Evolutionary conservation across 2,113 vertebrate genomes (phyloP), one percentile per base, ranked within the genome.

Genomic region (Bostrychus sinensis): DNA sequence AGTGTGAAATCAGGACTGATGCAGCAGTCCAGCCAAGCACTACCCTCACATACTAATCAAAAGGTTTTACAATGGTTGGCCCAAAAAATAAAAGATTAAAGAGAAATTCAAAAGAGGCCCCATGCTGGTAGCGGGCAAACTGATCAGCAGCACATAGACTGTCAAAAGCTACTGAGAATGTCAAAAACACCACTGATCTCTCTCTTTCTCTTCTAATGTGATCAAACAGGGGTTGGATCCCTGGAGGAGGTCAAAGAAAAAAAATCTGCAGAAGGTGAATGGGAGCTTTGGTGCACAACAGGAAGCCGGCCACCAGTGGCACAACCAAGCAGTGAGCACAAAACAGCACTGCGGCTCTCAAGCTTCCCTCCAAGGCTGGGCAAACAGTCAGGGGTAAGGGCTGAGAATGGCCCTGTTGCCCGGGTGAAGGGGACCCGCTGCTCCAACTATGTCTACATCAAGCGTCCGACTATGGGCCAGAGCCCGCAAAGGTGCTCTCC

Each of bases 401-500:
- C 78, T 77, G 92, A 95, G 83, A 94, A 80, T 72, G 92, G 86
- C 86, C 86, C 58, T 87, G 95, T 96, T 97, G 92, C 95, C 93
- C 89, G 80, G 94, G 95, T 92, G 94, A 93, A 87, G 88, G 88
- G 91, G 85, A 88, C 81, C 83, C 89, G 75, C 83, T 85, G 91
- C 89, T 65, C 39, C 81, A 95, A 92, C 92, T 93, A 96, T 94
- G 93, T 93, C 92, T 89, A 90, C 92, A 94, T 93, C 93, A 94
- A 95, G 93, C 88, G 81, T 83, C 89, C 80, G 59, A 91, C 93
- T 90, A 46, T 75, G 51, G 72, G 89, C 94, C 92, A 86, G 89
- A 82, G 80, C 89, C 85, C 80, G 65, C 74, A 62, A 89, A 89
- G 89, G 89, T 88, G 89, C 65, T 50, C 68, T 83, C 78, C 77